Evolutionary conservation across 2,888 invertebrate species (phyloP).

Genomic region (Beris morrisii): DNA sequence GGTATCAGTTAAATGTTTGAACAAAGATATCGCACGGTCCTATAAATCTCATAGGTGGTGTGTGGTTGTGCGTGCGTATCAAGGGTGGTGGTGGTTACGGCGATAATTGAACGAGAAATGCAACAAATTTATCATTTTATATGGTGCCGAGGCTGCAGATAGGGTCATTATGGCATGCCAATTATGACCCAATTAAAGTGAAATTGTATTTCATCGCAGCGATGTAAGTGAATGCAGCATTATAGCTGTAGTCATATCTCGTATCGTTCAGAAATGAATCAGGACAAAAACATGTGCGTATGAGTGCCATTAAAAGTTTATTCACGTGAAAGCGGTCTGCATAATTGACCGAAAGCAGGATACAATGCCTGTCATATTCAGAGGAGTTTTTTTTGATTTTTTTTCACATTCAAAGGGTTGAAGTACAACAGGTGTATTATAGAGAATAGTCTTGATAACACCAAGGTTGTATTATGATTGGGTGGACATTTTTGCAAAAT

Average conservation of each 20-base stretch:
- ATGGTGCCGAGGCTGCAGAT: conserved; percentile 14
- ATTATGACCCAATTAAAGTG: conserved; percentile 28
- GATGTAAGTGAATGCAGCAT: not conserved
- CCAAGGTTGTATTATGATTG: too few relatives aligned
- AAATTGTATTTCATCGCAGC: conserved; percentile 7
- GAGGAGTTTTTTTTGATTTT: too few relatives aligned
- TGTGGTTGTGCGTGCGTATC: too few relatives aligned
- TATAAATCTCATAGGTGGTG: too few relatives aligned
- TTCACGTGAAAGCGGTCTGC: conserved; percentile 6
- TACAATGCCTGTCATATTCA: too few relatives aligned
- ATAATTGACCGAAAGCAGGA: too few relatives aligned
- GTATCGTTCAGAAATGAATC: not conserved
- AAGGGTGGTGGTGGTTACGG: not conserved
- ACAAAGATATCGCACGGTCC: not conserved
- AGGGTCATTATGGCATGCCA: conserved; percentile 24
- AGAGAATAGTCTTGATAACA: too few relatives aligned
- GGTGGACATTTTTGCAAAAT: too few relatives aligned
- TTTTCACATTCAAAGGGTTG: too few relatives aligned
- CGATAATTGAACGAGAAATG: conserved; percentile 12
- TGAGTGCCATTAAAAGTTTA: conserved; percentile 9
- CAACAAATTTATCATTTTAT: conserved; percentile 22
- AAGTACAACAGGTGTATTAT: too few relatives aligned
- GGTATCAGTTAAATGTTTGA: conserved; percentile 18
- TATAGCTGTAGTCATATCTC: too few relatives aligned
- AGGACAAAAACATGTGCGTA: conserved; percentile 1